phyloP scores from a whole-genome alignment of 2,888 invertebrate species.

The Dryomyza anilis region DNA sequence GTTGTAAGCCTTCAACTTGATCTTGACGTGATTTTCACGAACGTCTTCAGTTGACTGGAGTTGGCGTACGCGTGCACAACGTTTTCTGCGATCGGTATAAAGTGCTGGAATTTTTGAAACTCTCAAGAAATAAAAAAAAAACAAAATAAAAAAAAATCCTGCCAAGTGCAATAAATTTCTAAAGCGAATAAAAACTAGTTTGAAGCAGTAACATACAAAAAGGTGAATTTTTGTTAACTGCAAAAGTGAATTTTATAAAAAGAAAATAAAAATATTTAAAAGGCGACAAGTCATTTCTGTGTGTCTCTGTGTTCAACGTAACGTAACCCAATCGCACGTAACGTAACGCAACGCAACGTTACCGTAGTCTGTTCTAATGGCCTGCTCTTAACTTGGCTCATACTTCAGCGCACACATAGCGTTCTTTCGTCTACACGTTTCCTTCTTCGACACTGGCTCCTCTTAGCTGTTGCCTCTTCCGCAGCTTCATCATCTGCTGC shows the following conservation, averaged over 20 bases:
- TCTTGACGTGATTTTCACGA: conserved; percentile 33
- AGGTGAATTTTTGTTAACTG: neutral
- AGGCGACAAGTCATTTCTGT: neutral
- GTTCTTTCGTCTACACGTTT: neutral
- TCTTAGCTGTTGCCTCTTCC: neutral
- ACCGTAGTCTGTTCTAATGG: neutral
- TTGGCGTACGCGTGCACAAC: conserved; percentile 33
- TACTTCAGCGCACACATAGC: neutral
- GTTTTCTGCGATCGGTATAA: conserved; percentile 19
- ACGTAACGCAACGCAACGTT: conserved; percentile 2
- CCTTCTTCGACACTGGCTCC: neutral
- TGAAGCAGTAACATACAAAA: neutral
- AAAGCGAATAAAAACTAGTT: too few relatives aligned
- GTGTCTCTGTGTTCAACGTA: neutral
- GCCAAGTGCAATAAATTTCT: neutral
- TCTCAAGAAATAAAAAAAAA: neutral
- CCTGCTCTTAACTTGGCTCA: neutral
- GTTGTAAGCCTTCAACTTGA: conserved; percentile 35
- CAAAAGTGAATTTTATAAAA: neutral
- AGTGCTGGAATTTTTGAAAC: neutral
- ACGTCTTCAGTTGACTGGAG: conserved; percentile 34
- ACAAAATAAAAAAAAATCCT: neutral
- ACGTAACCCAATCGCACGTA: neutral
- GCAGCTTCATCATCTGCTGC: neutral
- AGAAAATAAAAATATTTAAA: neutral